Evolutionary conservation across 2,888 invertebrate species (phyloP).

Genomic region (Bedellia somnulentella): DNA sequence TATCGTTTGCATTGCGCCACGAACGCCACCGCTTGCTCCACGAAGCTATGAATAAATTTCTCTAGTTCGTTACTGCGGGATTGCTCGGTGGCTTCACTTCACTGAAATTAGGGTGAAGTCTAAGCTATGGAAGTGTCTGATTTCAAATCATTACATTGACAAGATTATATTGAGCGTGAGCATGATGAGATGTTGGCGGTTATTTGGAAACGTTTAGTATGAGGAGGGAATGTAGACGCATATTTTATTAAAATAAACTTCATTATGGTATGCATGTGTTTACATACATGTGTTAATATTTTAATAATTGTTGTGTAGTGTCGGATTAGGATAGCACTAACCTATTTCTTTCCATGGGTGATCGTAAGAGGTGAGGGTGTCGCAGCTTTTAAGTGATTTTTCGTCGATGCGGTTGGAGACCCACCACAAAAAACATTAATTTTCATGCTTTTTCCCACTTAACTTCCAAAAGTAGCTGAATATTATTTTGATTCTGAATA

Average conservation of each 20-base stretch:
- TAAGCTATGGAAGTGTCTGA: not conserved
- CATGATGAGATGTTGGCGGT: not conserved
- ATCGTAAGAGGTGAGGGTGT: no score
- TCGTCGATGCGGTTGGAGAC: no score
- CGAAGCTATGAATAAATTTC: slow-evolving; percentile 50
- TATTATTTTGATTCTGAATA: no score
- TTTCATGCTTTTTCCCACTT: no score
- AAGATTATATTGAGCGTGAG: not conserved
- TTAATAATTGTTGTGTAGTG: no score
- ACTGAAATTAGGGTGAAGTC: slow-evolving; percentile 5
- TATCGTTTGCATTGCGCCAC: slow-evolving; percentile 31
- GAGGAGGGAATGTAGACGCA: not conserved
- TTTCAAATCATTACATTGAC: not conserved
- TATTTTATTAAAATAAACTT: not conserved
- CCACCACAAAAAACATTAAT: no score
- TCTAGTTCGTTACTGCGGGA: slow-evolving; percentile 34
- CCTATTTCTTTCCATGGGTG: no score
- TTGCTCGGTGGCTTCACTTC: slow-evolving; percentile 26
- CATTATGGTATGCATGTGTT: not conserved
- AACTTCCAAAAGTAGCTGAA: no score
- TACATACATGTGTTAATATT: no score
- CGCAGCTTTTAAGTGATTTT: no score
- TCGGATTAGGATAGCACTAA: no score
- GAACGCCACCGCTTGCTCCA: no score
- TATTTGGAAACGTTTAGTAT: not conserved